These are phyloP conservation scores for Halocynthia aurantium DNA, from an alignment of 23 tunicate species.

Conservation along the genomic window DNA sequence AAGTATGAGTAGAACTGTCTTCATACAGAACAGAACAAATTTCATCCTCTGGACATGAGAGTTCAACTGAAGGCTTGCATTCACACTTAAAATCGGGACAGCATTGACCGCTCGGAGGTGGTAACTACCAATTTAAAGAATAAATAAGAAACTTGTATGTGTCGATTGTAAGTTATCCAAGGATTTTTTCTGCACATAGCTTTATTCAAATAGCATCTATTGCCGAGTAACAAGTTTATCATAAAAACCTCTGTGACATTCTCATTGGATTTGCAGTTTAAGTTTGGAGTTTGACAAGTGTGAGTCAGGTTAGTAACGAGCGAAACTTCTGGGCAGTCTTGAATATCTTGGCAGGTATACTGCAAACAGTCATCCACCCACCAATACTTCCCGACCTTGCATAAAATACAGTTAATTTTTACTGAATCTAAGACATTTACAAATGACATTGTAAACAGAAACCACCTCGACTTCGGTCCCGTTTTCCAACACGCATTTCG, in stretches of 20 bases:
- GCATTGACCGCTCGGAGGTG: neutral
- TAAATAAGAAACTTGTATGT: no score
- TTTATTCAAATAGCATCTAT: no score
- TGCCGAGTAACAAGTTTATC: no score
- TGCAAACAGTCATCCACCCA: neutral
- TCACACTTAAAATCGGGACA: conserved; percentile 5
- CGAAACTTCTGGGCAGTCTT: neutral
- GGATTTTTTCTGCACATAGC: no score
- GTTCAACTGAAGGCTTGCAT: neutral
- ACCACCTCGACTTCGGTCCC: neutral
- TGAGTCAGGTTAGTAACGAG: neutral
- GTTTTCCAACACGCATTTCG: neutral
- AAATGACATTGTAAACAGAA: neutral
- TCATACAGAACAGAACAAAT: neutral
- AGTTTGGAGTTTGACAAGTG: neutral
- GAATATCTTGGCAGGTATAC: neutral
- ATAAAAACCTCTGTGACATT: no score
- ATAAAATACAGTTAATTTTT: neutral
- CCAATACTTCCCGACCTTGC: neutral
- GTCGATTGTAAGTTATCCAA: no score
- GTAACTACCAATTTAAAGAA: no score
- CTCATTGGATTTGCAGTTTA: neutral
- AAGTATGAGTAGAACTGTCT: neutral
- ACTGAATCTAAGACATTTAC: neutral
- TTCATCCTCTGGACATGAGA: neutral